Evolutionary conservation across 1,140 invertebrate genomes (phyloP), one percentile per base, ranked within the genome.

Genomic region (Halictus rubicundus): DNA sequence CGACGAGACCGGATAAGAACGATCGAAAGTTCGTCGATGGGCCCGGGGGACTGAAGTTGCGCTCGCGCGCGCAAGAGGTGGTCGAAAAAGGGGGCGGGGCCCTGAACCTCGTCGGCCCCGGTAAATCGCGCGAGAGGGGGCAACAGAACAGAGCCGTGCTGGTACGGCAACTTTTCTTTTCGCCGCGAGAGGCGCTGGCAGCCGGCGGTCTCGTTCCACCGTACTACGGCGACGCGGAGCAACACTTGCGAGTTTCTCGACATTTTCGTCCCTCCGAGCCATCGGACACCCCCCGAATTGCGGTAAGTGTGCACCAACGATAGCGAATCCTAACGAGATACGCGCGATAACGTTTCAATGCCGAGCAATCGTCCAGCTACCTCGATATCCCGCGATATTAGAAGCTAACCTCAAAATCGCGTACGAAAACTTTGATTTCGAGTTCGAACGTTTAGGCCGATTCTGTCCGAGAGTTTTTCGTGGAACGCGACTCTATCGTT

Each of bases 151-250:
- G 54, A 70, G 64, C 42, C 66, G 59, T 71, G 23, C 61, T 21
- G n/a, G 6, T 60, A 32, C 42, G 42, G 10, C 10, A 19, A 61
- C 60, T 72, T 65, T 39, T 39, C 37, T 42, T 27, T 27, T 19
- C 32, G 69, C 80, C 88, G 60, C 60, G 10, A 69, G 79, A 32
- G 81, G 86, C 86, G 88, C 87, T 81, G 74, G 21, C 12, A 9
- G 21, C 9, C 74, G 84, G 71, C 49, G 57, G 23, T 71, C 81
- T 72, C 71, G 54, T 76, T 27, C 76, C 39, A 74, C 72, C 60
- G 82, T 88, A 88, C 89, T 92, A 92, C 92, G 90, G 92, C 84
- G 81, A 76, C 83, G 74, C 86, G 90, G 87, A 80, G 85, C 70
- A 61, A 81, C 79, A 80, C 77, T 78, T 86, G 89, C 85, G 89